Conservation (phyloP, 2,888 invertebrate genomes). For the Lacanobia oleracea region DNA sequence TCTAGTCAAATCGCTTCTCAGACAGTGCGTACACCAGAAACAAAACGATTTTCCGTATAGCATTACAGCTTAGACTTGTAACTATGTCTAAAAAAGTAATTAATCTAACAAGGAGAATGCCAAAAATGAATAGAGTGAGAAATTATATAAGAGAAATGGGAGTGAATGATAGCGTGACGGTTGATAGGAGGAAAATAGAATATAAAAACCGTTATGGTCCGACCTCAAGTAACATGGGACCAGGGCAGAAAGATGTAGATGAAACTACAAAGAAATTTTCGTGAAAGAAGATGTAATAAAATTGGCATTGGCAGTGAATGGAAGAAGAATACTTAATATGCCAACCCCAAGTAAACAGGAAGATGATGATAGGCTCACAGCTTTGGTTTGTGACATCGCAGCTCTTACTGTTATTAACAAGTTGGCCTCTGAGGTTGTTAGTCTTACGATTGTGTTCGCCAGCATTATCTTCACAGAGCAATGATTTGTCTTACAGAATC, state of each 20-base stretch:
- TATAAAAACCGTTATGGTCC: not conserved
- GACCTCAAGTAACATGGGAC: not conserved
- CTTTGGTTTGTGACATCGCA: not conserved
- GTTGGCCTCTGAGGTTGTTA: not conserved
- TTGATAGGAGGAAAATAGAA: not conserved
- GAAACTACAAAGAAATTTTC: no score
- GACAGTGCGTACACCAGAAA: not conserved
- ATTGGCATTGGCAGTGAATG: not conserved
- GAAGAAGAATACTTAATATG: not conserved
- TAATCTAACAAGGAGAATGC: not conserved
- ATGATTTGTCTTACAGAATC: not conserved
- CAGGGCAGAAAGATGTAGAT: no score
- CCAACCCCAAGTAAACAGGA: no score
- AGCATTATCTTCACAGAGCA: not conserved
- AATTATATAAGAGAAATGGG: not conserved
- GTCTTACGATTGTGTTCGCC: not conserved
- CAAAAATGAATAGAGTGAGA: not conserved
- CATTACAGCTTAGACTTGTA: no score
- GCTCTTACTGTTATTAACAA: not conserved
- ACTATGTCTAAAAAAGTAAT: no score
- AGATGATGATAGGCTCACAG: not conserved
- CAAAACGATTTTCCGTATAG: no score
- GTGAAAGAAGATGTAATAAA: no score
- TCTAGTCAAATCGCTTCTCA: no score
- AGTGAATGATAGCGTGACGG: not conserved